phyloP scores from a whole-genome alignment of 2,888 invertebrate genomes.

The Phragmatobia fuliginosa region DNA sequence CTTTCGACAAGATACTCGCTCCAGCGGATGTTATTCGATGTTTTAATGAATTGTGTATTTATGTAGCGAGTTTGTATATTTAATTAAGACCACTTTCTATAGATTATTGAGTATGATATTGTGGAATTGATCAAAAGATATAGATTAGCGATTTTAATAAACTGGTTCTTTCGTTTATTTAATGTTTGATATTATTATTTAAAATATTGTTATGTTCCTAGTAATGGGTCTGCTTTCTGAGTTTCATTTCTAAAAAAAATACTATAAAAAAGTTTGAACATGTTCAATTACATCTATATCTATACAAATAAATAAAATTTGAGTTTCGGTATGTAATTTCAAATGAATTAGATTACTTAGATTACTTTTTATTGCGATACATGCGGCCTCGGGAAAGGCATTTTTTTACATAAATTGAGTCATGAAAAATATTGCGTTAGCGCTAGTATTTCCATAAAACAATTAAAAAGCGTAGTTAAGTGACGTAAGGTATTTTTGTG shows the following conservation, averaged over 20 bases:
- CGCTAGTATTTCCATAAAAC: background rate
- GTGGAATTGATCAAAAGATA: constrained; percentile 18
- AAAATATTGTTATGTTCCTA: background rate
- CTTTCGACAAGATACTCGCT: constrained; percentile 49
- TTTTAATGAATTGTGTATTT: constrained; percentile 42
- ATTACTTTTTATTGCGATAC: too few species aligned
- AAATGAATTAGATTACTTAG: too few species aligned
- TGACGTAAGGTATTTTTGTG: background rate
- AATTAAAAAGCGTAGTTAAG: background rate
- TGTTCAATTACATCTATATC: too few species aligned
- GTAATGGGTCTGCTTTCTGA: background rate
- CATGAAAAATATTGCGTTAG: too few species aligned
- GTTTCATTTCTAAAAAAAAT: too few species aligned
- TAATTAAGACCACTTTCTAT: constrained; percentile 32
- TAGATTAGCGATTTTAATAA: constrained; percentile 1
- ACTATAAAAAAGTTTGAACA: too few species aligned
- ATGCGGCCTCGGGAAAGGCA: too few species aligned
- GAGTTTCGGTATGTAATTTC: too few species aligned
- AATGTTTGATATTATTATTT: background rate
- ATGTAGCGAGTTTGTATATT: constrained; percentile 39
- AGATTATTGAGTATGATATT: constrained; percentile 20
- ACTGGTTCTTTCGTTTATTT: background rate
- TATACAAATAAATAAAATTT: too few species aligned
- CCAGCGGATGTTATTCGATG: constrained; percentile 49
- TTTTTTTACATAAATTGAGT: too few species aligned